These are phyloP conservation scores for Andrena trimmerana DNA, from an alignment of 2,888 invertebrate genomes.

Conservation along the genomic window DNA sequence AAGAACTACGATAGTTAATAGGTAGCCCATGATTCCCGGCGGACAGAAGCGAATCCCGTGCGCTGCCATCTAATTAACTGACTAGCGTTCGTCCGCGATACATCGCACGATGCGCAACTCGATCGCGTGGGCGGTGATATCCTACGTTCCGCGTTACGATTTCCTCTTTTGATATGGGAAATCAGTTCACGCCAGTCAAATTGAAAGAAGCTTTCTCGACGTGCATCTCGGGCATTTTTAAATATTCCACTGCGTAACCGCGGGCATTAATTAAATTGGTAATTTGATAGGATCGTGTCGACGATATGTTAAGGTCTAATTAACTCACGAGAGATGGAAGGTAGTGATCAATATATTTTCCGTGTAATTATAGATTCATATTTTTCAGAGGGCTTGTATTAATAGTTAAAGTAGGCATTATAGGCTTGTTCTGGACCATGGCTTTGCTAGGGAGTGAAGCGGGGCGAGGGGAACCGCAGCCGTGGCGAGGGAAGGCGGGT, in stretches of 20 bases:
- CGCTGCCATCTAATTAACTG: conserved; percentile 56
- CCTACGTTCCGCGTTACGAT: conserved; percentile 41
- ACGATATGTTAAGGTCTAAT: not conserved
- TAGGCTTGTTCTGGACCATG: too few species aligned
- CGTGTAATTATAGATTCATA: too few species aligned
- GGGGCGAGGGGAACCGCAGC: too few species aligned
- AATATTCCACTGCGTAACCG: not conserved
- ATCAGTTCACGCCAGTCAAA: conserved; percentile 23
- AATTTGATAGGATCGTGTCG: not conserved
- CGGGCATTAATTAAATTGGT: conserved; percentile 2
- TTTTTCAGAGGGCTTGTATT: too few species aligned
- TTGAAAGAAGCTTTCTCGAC: conserved; percentile 1
- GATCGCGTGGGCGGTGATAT: conserved; percentile 58
- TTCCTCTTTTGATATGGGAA: conserved; percentile 62
- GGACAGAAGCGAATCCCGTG: not conserved
- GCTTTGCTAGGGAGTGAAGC: too few species aligned
- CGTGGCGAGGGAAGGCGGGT: too few species aligned
- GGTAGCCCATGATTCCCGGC: conserved; percentile 44
- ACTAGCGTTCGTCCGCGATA: conserved; percentile 21
- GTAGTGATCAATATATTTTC: too few species aligned
- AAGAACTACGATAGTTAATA: conserved; percentile 29
- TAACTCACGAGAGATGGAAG: not conserved
- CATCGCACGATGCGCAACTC: conserved; percentile 36
- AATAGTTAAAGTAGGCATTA: too few species aligned
- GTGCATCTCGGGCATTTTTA: not conserved